Percentiles rank a stretch among this genome's conserved stretches.
phyloP scores from a whole-genome alignment of 2,113 vertebrate species.

The Smithornis capensis region DNA sequence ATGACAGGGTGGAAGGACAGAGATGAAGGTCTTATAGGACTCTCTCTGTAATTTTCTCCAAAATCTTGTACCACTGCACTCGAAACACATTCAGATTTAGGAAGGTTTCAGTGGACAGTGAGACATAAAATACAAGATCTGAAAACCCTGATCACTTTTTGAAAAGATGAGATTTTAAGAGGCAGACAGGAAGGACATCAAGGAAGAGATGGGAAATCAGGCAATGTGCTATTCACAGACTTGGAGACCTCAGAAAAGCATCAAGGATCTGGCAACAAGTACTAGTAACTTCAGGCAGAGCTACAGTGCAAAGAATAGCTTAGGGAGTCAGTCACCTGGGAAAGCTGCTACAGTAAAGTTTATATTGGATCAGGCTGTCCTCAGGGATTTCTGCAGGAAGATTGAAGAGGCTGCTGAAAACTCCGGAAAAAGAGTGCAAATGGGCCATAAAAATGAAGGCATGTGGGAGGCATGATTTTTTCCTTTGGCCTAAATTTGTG shows the following conservation, averaged over 20 bases:
- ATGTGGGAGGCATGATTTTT: background rate
- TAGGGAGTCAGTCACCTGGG: slow-evolving; percentile 47
- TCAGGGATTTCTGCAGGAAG: slow-evolving; percentile 27
- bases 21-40: background rate
- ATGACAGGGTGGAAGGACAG: background rate
- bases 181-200: background rate
- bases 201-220: background rate
- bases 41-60: background rate
- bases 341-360: slow-evolving; percentile 42
- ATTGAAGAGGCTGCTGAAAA: slow-evolving; percentile 56
- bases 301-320: background rate
- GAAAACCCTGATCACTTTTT: background rate
- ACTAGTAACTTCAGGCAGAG: background rate
- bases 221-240: background rate
- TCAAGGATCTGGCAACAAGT: background rate
- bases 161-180: background rate
- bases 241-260: background rate
- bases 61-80: background rate
- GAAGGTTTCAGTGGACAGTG: background rate
- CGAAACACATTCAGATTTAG: background rate
- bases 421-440: slow-evolving; percentile 36
- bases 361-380: slow-evolving; percentile 26
- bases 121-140: background rate
- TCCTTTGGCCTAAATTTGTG: background rate
- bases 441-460: slow-evolving; percentile 48